These are phyloP conservation scores for Magallana nippona DNA, from an alignment of 2,888 invertebrate genomes.

Conservation along the genomic window DNA sequence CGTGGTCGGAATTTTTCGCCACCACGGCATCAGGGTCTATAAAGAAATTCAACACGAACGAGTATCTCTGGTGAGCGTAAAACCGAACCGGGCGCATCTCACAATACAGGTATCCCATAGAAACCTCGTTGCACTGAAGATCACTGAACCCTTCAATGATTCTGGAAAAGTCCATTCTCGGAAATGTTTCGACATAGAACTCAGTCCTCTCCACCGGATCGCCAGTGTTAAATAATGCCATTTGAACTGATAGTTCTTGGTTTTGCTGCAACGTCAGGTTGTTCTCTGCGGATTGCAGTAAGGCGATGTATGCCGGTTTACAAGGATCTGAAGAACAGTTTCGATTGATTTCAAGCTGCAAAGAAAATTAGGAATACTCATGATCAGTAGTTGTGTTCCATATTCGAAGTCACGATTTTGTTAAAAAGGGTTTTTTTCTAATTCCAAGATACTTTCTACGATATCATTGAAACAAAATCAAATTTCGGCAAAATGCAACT, in stretches of 20 bases:
- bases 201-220: neutral
- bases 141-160: neutral
- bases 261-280: neutral
- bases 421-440: no score
- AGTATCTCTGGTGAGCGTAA: neutral
- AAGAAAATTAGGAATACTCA: neutral
- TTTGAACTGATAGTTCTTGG: neutral
- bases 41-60: neutral
- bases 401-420: no score
- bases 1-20: neutral
- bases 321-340: neutral
- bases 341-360: conserved; percentile 7
- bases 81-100: neutral
- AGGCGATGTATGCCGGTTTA: neutral
- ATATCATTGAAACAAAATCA: no score
- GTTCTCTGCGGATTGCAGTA: neutral
- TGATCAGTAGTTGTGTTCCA: no score
- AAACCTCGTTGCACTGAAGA: neutral
- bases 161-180: neutral
- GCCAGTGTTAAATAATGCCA: neutral
- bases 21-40: neutral
- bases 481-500: no score
- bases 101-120: neutral
- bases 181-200: neutral
- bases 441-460: no score